phyloP scores from a whole-genome alignment of 2,113 vertebrate species.

The Nesoenas mayeri region DNA sequence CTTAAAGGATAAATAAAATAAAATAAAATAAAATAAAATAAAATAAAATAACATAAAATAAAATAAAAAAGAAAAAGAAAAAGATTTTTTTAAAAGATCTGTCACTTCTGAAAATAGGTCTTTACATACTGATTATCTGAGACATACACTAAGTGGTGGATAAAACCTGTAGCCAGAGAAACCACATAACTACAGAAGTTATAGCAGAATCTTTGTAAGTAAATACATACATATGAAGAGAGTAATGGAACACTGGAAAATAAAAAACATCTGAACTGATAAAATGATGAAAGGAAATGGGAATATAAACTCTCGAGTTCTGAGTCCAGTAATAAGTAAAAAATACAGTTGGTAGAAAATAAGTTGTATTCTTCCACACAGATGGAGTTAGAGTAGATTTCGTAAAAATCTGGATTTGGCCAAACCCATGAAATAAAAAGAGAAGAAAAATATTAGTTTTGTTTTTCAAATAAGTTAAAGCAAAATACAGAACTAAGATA shows the following conservation, averaged over 20 bases:
- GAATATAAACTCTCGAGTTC: neutral
- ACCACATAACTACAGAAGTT: neutral
- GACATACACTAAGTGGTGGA: neutral
- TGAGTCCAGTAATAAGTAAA: neutral
- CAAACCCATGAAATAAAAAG: neutral
- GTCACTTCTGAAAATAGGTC: neutral
- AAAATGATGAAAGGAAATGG: neutral
- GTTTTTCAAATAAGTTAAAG: neutral
- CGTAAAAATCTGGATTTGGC: neutral
- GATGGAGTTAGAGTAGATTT: neutral
- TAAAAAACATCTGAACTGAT: neutral
- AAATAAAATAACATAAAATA: too few relatives aligned
- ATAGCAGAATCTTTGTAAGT: neutral
- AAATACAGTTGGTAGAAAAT: neutral
- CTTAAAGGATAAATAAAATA: too few relatives aligned
- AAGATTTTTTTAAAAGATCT: neutral
- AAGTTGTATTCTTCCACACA: neutral
- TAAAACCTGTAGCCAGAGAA: neutral
- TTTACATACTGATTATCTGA: neutral
- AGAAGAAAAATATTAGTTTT: neutral
- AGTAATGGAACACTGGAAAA: neutral
- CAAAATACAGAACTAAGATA: neutral
- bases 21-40: too few relatives aligned
- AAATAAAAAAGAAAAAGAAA: neutral
- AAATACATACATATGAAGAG: neutral